Conservation (phyloP, 2,113 vertebrate genomes). For the human region DNA sequence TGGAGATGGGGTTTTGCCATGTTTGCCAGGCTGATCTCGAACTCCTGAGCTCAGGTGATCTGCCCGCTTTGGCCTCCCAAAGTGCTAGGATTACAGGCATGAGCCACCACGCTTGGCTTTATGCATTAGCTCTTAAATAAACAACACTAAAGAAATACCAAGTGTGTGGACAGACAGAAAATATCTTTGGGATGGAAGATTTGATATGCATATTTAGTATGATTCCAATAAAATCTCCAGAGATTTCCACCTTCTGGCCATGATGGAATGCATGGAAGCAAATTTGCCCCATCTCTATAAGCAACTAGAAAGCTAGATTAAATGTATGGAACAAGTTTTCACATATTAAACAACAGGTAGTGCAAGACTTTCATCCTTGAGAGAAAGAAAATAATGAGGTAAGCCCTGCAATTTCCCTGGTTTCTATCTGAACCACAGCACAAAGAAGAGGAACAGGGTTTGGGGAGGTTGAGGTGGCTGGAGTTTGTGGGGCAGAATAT, state of each 20-base stretch:
- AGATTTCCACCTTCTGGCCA: not conserved
- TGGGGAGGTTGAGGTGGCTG: not conserved
- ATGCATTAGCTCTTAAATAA: not conserved
- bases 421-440: not conserved
- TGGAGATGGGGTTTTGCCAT: too few relatives aligned
- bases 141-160: not conserved
- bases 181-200: not conserved
- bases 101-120: too few relatives aligned
- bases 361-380: not conserved
- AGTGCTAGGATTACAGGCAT: too few relatives aligned
- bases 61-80: too few relatives aligned
- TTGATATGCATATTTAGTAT: not conserved
- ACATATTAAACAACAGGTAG: not conserved
- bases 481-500: not conserved
- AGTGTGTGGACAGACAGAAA: not conserved
- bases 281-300: not conserved
- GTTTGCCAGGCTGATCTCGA: too few relatives aligned
- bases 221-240: not conserved
- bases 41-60: too few relatives aligned
- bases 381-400: not conserved
- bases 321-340: not conserved
- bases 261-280: not conserved
- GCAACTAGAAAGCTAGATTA: not conserved
- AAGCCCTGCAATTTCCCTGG: not conserved
- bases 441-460: not conserved